phyloP scores from a whole-genome alignment of 2,888 invertebrate species.

The Lycaena phlaeas region DNA sequence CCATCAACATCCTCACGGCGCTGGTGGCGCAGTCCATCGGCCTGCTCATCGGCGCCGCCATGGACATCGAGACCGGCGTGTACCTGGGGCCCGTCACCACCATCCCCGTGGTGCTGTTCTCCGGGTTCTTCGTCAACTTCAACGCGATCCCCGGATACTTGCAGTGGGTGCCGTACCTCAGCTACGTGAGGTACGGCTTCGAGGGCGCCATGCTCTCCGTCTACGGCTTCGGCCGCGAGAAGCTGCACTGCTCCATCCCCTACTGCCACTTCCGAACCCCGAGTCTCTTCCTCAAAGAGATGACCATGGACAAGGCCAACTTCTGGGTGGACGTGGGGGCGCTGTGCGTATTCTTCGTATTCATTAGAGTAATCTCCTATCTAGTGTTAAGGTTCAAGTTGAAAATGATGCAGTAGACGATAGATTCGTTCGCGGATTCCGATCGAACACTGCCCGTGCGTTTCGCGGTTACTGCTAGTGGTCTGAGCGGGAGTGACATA shows the following conservation, averaged over 20 bases:
- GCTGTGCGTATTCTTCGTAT: conserved; percentile 84
- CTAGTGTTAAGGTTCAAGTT: conserved; percentile 88
- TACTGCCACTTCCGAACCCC: conserved; percentile 90
- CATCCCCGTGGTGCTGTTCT: conserved; percentile 93
- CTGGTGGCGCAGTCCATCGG: conserved; percentile 94
- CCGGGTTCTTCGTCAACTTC: conserved; percentile 95
- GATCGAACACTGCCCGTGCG: conserved; percentile 15
- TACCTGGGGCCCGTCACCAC: conserved; percentile 90
- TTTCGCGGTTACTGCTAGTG: not conserved
- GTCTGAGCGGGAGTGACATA: not conserved
- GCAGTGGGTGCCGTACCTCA: conserved; percentile 90
- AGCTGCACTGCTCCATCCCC: conserved; percentile 84
- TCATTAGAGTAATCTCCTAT: conserved; percentile 84
- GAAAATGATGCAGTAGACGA: conserved; percentile 66
- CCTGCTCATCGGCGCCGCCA: conserved; percentile 92
- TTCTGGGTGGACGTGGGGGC: conserved; percentile 90
- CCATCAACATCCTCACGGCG: conserved; percentile 84
- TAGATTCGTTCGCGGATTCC: conserved; percentile 22
- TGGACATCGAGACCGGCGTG: conserved; percentile 86
- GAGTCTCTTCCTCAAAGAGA: conserved; percentile 86
- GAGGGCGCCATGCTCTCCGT: conserved; percentile 93
- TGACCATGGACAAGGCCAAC: conserved; percentile 84
- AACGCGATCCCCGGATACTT: conserved; percentile 92
- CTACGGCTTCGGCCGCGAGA: conserved; percentile 89
- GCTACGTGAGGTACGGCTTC: conserved; percentile 91